Percentiles rank a stretch among this genome's conserved stretches.
These are phyloP conservation scores for Hofmannophila pseudospretella DNA, from an alignment of 2,888 invertebrate species.

Conservation along the genomic window DNA sequence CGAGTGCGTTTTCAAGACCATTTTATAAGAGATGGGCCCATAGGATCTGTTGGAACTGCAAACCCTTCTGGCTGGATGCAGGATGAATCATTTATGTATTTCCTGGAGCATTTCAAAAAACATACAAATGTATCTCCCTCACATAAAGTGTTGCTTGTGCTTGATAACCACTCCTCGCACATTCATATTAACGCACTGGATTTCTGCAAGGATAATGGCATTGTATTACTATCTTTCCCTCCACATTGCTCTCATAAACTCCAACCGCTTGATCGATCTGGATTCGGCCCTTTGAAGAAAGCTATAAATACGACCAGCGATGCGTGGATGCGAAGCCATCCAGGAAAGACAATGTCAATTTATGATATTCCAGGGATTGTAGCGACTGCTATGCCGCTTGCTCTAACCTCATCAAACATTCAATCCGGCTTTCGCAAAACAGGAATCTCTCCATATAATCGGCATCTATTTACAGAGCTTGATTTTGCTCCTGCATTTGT, in stretches of 20 bases:
- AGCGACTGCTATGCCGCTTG: slow-evolving; percentile 19
- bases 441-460: slow-evolving; percentile 25
- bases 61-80: slow-evolving; percentile 31
- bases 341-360: slow-evolving; percentile 27
- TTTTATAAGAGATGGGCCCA: slow-evolving; percentile 22
- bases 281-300: slow-evolving; percentile 28
- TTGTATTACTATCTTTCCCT: slow-evolving; percentile 24
- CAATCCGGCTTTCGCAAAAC: slow-evolving; percentile 23
- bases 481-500: slow-evolving; percentile 28
- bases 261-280: slow-evolving; percentile 27
- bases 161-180: background rate
- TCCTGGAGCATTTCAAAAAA: slow-evolving; percentile 26
- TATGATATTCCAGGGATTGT: slow-evolving; percentile 28
- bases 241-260: slow-evolving; percentile 28
- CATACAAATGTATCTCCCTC: background rate
- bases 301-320: slow-evolving; percentile 21
- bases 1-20: slow-evolving; percentile 21
- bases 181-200: background rate
- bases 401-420: slow-evolving; percentile 14
- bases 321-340: slow-evolving; percentile 25
- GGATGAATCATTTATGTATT: slow-evolving; percentile 17
- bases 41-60: slow-evolving; percentile 21
- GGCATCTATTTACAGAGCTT: slow-evolving; percentile 21
- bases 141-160: background rate
- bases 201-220: slow-evolving; percentile 20